Conservation (phyloP, 1,140 invertebrate genomes). For the Bombus fervidus region DNA sequence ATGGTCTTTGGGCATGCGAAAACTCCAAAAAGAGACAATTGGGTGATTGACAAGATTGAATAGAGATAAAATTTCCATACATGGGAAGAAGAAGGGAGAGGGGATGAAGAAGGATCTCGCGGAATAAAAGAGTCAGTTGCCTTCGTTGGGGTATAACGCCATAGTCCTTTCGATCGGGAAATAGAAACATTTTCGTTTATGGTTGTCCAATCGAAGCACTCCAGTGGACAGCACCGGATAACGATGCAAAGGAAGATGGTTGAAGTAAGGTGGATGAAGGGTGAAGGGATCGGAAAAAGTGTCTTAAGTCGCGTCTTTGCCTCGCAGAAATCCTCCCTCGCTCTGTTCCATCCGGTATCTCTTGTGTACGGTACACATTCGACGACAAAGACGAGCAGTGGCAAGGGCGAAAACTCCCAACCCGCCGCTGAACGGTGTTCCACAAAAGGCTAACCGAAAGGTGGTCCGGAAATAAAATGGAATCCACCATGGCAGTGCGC, state of each 20-base stretch:
- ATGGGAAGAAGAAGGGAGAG: conserved; percentile 43
- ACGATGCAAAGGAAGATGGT: conserved; percentile 27
- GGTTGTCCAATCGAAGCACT: conserved; percentile 46
- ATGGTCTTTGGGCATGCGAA: neutral
- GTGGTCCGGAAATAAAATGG: conserved; percentile 67
- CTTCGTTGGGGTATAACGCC: conserved; percentile 38
- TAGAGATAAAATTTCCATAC: conserved; percentile 51
- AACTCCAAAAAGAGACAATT: neutral
- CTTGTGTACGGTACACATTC: conserved; percentile 51
- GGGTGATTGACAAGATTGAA: neutral
- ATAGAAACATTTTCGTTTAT: conserved; percentile 64
- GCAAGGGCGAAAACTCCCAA: conserved; percentile 48
- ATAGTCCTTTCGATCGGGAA: conserved; percentile 38
- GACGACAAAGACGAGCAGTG: conserved; percentile 53
- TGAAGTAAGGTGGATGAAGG: neutral
- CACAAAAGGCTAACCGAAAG: conserved; percentile 63
- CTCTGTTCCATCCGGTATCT: conserved; percentile 8
- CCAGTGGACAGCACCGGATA: conserved; percentile 33
- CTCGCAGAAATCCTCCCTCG: conserved; percentile 26
- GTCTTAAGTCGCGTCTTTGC: conserved; percentile 62
- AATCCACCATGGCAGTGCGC: conserved; percentile 48
- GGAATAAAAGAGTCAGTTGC: conserved; percentile 37
- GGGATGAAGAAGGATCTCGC: conserved; percentile 16
- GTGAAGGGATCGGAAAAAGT: conserved; percentile 43
- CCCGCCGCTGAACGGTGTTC: conserved; percentile 36